Evolutionary conservation across 1,140 invertebrate species (phyloP), one percentile per base, ranked within the genome.

Genomic region (Drosophila erecta): DNA sequence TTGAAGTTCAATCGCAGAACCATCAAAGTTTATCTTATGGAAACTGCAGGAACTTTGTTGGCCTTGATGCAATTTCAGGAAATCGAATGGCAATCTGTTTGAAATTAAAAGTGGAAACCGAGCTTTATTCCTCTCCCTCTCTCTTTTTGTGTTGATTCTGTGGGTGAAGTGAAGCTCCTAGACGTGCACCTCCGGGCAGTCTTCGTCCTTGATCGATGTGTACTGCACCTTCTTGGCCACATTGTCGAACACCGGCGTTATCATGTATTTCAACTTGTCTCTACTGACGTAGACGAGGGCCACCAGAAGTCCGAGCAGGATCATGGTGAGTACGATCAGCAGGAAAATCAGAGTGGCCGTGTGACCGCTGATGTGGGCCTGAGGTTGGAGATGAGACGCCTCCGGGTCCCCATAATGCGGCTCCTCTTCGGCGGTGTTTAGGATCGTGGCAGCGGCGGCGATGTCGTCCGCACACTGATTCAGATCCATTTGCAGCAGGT

Each of bases 211-310:
- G 50, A 96, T 96, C 17, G 95, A 95, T 3, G 95, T 96, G 74
- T 96, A 96, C 64, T 96, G 95, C 17, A 96, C 95, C 85, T 95
- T 95, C 90, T 95, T 94, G 33, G 95, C 93, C 37, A 96, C 94
- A 62, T 94, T 94, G 61, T 95, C 94, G 50, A 96, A 92, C 37
- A 96, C 93, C 2, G 95, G 95, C n/a, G 91, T 93, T 11, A 95
- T 92, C 89, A 94, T 94, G 49, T 93, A 93, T 66, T 93, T 93
- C 24, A 95, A 87, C 71, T 93, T 93, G 58, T 93, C 93, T 58
- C 94, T 93, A 78, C 95, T 95, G 14, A 95, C 87, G 73, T 95
- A 96, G 11, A 94, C 92, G 59, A 95, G 92, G 30, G 94, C 93
- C 35, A 93, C 92, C 33, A 95, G 76, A 3, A 95, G 83, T n/a